Base-by-base conservation (phyloP, 2,113 vertebrate species). In the Sclerurus mexicanus region DNA sequence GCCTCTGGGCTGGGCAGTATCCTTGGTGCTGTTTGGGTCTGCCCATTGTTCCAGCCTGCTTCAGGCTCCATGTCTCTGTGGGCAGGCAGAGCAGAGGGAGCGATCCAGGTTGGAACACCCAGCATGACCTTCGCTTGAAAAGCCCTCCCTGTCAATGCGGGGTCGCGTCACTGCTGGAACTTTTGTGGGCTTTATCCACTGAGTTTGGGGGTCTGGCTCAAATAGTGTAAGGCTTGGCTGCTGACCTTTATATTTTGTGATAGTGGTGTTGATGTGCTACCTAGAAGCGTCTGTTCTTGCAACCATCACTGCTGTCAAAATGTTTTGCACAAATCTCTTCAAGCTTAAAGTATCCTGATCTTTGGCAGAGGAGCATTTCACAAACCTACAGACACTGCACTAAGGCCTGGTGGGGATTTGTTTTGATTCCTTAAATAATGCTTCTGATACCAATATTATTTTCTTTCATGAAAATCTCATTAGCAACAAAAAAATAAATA, bases 41-140 rank as follows among this genome's bases (percentile, higher is more conserved):
- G 55, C 14, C 0, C 0, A 9, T 44, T 84, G 22, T 74, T 50
- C 66, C 28, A 11, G 16, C 33, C 0, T 2, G 16, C 37, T 31
- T 55, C 33, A 25, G 4, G 16, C 30, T 30, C 31, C 1, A 0
- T 22, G 10, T n/a, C 14, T 55, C 35, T 72, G 53, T 21, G 73
- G 50, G 69, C 37, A 53, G 28, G 50, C 7, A 7, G n/a, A 12
- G 33, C 40, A 25, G 33, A 44, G 24, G 5, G 20, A 46, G 59
- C 0, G 1, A 58, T 25, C 2, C 1, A 37, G 44, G 49, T 60
- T 39, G 67, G n/a, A 55, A 12, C 17, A 11, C 22, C 6, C 53
- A 6, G 16, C n/a, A 44, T 74, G 47, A 47, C 14, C 39, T 42
- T 59, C 19, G 3, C 30, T 39, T 68, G 28, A 21, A 42, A 77